These are phyloP conservation scores for Leuciscus idus DNA, from an alignment of 2,113 vertebrate genomes.

Conservation along the genomic window DNA sequence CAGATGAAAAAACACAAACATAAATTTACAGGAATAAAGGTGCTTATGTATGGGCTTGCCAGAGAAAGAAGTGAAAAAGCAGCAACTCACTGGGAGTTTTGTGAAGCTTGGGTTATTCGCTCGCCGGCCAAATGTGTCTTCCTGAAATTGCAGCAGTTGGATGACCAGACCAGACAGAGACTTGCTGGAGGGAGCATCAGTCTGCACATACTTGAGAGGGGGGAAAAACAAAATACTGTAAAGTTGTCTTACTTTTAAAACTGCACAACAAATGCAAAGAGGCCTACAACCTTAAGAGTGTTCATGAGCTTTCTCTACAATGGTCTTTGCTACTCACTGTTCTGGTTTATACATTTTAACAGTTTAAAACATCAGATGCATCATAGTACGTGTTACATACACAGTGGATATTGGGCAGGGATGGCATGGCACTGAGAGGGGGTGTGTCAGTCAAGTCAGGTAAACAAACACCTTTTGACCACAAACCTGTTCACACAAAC, in stretches of 20 bases:
- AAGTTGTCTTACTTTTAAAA: too few species aligned
- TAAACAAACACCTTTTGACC: conserved; percentile 7
- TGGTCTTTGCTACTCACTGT: neutral
- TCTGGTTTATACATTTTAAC: neutral
- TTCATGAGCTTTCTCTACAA: neutral
- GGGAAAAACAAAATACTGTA: neutral
- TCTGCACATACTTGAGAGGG: conserved; percentile 83
- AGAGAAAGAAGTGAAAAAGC: neutral
- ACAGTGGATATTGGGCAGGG: neutral
- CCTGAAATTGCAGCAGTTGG: conserved; percentile 96
- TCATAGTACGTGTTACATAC: neutral
- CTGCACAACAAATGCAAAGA: neutral
- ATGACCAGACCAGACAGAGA: conserved; percentile 87
- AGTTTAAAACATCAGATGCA: neutral
- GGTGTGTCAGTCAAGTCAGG: neutral
- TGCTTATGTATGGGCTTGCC: neutral
- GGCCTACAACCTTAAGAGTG: neutral
- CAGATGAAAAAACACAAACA: neutral
- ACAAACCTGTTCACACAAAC: neutral
- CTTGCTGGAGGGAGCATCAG: conserved; percentile 93
- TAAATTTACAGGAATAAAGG: neutral
- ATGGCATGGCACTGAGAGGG: neutral
- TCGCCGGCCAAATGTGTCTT: conserved; percentile 92
- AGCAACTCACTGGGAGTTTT: conserved; percentile 90
- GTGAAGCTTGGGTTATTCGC: conserved; percentile 88